phyloP scores from a whole-genome alignment of 2,888 invertebrate species.

The Leptinotarsa juncta region DNA sequence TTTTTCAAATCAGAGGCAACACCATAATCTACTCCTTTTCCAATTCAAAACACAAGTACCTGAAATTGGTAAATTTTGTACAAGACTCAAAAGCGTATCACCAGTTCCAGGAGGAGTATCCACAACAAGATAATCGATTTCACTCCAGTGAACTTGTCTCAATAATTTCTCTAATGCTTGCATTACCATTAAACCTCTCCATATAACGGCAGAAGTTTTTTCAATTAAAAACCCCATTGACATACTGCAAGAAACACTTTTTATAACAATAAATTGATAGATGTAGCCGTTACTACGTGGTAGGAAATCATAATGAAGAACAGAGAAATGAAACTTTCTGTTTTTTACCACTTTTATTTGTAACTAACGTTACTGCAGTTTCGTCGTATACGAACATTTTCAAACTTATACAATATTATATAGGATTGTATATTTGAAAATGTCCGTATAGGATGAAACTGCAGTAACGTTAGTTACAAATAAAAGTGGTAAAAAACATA shows the following conservation, averaged over 20 bases:
- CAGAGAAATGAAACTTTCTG: too few species aligned
- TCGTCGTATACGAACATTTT: too few species aligned
- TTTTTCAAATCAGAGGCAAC: too few species aligned
- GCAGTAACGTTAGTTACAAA: too few species aligned
- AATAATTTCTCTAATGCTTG: slow-evolving; percentile 89
- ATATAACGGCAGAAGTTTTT: slow-evolving; percentile 88
- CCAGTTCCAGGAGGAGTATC: slow-evolving; percentile 98
- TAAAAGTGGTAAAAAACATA: too few species aligned
- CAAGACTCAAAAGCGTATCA: slow-evolving; percentile 91
- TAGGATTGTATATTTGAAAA: too few species aligned
- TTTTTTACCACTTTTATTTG: too few species aligned
- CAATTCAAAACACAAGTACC: slow-evolving; percentile 66
- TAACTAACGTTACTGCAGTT: too few species aligned
- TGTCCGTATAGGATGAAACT: too few species aligned
- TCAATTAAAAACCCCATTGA: slow-evolving; percentile 94
- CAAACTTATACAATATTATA: too few species aligned
- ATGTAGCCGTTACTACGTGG: too few species aligned
- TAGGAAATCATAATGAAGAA: too few species aligned
- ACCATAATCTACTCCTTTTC: not conserved
- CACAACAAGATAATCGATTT: slow-evolving; percentile 87
- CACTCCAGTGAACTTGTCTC: slow-evolving; percentile 89
- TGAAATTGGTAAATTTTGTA: slow-evolving; percentile 88
- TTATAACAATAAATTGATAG: not conserved
- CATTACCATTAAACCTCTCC: slow-evolving; percentile 98
- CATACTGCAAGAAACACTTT: slow-evolving; percentile 73